Evolutionary conservation across 2,888 invertebrate species (phyloP).

Genomic region (Cryptocephalus moraei): DNA sequence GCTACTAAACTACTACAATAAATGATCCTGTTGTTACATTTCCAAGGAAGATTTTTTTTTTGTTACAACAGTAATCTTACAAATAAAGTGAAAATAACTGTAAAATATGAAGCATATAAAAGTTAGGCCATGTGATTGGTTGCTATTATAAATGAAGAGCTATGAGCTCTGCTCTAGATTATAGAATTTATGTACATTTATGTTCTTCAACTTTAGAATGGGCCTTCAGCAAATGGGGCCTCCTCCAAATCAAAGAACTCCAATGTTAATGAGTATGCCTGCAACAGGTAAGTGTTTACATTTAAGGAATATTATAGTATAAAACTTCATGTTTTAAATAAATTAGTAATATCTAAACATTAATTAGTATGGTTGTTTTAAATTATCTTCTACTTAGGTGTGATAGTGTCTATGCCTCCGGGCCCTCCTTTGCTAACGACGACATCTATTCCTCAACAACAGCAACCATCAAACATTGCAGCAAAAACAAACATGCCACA

Average conservation of each 20-base stretch:
- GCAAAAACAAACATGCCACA: constrained; percentile 26
- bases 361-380: not conserved
- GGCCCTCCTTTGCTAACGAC: constrained; percentile 32
- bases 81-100: too few species aligned
- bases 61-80: too few species aligned
- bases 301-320: not conserved
- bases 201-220: constrained; percentile 26
- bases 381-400: constrained; percentile 24
- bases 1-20: too few species aligned
- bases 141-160: too few species aligned
- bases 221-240: constrained; percentile 37
- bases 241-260: constrained; percentile 34
- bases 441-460: constrained; percentile 31
- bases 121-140: too few species aligned
- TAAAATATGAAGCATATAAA: too few species aligned
- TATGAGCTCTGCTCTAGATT: too few species aligned
- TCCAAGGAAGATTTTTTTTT: too few species aligned
- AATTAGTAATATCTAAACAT: not conserved
- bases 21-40: too few species aligned
- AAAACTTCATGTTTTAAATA: not conserved
- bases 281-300: constrained; percentile 24
- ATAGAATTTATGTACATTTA: not conserved
- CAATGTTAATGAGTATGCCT: constrained; percentile 45
- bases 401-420: constrained; percentile 34
- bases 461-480: constrained; percentile 25